These are phyloP conservation scores for Ptilonorhynchus violaceus DNA, from an alignment of 2,113 vertebrate species.

Conservation along the genomic window DNA sequence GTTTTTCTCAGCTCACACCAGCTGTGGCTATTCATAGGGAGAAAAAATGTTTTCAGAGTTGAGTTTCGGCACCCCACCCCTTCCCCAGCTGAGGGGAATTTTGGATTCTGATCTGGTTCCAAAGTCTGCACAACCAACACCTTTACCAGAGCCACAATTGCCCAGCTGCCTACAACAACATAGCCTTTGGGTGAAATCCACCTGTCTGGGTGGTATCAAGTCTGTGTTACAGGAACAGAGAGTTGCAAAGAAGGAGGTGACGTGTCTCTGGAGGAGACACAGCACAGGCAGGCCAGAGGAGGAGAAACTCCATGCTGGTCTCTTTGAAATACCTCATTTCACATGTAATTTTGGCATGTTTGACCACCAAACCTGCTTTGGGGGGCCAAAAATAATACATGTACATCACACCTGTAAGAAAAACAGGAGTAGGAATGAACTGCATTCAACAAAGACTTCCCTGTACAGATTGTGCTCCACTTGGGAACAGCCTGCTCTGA, in stretches of 20 bases:
- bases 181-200: not conserved
- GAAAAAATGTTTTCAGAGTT: not conserved
- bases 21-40: not conserved
- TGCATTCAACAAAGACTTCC: not conserved
- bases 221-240: not conserved
- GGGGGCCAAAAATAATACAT: not conserved
- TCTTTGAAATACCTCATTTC: not conserved
- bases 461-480: not conserved
- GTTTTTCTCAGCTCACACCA: not conserved
- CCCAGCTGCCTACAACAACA: not conserved
- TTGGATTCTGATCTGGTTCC: not conserved
- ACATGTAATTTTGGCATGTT: not conserved
- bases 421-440: not conserved
- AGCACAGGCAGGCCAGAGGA: not conserved
- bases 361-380: not conserved
- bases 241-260: not conserved
- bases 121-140: not conserved
- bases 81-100: not conserved
- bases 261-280: not conserved
- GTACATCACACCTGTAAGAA: not conserved
- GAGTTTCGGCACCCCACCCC: not conserved
- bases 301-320: not conserved
- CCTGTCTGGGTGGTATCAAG: not conserved
- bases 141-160: not conserved
- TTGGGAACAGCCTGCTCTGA: not conserved